A percentile compares a stretch with the other conserved stretches of the same genome.
phyloP scores from a whole-genome alignment of 1,140 invertebrate species.

The Bombyx mori region DNA sequence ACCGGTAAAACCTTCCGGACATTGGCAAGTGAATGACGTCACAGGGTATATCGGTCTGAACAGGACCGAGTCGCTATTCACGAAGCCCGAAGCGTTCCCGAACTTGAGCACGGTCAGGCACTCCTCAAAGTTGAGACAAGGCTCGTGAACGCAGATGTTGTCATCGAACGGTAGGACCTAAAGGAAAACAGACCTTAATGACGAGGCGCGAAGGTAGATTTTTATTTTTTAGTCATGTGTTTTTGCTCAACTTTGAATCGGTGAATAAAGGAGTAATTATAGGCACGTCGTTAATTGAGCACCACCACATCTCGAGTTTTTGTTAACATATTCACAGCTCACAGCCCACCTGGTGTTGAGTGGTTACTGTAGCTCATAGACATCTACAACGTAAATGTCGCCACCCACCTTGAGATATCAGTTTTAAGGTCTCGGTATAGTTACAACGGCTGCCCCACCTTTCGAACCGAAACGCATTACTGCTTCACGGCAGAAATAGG shows the following conservation, averaged over 20 bases:
- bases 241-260: neutral
- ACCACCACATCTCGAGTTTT: no score
- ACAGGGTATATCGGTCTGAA: slow-evolving; percentile 96
- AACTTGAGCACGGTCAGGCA: slow-evolving; percentile 94
- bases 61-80: slow-evolving; percentile 91
- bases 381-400: no score
- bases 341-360: no score
- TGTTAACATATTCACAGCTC: no score
- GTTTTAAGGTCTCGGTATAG: no score
- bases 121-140: slow-evolving; percentile 96
- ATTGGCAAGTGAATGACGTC: slow-evolving; percentile 93
- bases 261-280: neutral
- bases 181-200: slow-evolving; percentile 2
- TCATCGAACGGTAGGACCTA: slow-evolving; percentile 96
- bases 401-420: no score
- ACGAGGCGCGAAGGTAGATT: neutral
- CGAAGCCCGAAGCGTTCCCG: slow-evolving; percentile 92
- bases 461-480: no score
- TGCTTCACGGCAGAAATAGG: no score
- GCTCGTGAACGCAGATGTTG: slow-evolving; percentile 95
- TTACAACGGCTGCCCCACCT: no score
- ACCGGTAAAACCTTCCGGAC: slow-evolving; percentile 86
- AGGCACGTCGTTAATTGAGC: neutral
- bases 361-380: no score
- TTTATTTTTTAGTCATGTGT: neutral